Evolutionary conservation across 2,888 invertebrate species (phyloP).

Genomic region (Morpho helenor): DNA sequence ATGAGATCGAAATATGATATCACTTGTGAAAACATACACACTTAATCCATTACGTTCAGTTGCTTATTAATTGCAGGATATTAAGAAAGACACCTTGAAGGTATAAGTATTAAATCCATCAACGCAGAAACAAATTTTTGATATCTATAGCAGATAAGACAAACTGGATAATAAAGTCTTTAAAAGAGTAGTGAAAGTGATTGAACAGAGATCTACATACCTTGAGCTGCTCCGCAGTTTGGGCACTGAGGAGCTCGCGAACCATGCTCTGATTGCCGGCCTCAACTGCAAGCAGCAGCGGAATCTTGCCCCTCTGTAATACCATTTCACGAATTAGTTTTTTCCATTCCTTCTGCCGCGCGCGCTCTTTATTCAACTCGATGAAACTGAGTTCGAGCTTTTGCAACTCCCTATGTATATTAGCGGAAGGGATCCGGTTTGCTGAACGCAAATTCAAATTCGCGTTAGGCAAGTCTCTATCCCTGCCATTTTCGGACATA

Average conservation of each 20-base stretch:
- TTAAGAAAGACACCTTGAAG: too few species aligned
- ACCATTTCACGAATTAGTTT: constrained; percentile 79
- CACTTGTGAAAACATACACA: too few species aligned
- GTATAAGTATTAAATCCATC: too few species aligned
- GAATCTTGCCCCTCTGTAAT: constrained; percentile 94
- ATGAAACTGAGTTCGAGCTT: constrained; percentile 73
- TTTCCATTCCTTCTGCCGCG: constrained; percentile 76
- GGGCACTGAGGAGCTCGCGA: constrained; percentile 92
- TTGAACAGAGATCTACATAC: constrained; percentile 45
- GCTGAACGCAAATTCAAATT: constrained; percentile 46
- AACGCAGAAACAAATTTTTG: too few species aligned
- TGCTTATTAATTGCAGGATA: too few species aligned
- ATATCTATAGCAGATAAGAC: too few species aligned
- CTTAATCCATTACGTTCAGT: too few species aligned
- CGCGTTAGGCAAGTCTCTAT: constrained; percentile 56
- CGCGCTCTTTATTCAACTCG: constrained; percentile 74
- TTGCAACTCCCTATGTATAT: constrained; percentile 59
- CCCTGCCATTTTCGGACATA: constrained; percentile 38
- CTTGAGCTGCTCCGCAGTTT: constrained; percentile 92
- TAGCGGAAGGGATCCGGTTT: constrained; percentile 54
- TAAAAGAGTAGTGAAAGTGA: too few species aligned
- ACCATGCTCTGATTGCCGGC: constrained; percentile 97
- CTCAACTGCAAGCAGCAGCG: constrained; percentile 95
- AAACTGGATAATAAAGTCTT: too few species aligned
- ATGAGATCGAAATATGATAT: too few species aligned